Base-by-base conservation (phyloP, 92 coral and sea anemone genomes). In the Umimayanthus kanabou region DNA sequence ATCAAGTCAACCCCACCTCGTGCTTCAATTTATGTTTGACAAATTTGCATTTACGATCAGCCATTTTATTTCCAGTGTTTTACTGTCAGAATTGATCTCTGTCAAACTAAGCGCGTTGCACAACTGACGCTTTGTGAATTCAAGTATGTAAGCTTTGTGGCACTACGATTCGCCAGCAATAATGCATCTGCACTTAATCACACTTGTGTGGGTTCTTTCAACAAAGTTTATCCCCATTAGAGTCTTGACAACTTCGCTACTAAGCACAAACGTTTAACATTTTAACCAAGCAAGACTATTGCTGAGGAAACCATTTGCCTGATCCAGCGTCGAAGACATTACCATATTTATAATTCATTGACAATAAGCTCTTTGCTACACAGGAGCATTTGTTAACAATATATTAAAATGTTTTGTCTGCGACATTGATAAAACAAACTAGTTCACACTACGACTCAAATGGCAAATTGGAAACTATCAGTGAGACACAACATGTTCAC, bases 391-490 rank as follows among this genome's bases (percentile, higher is more conserved):
- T 83, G 87, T 69, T 69, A 70, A 45, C 43, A 70, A 69, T 70
- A 28, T 83, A 45, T 69, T 50, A 30, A 28, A 45, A 28, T 83
- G 87, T 83, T 83, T 69, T 83, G 87, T 83, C 87, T 83, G 77
- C 67, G 79, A 76, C n/a, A 8, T 83, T 67, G 66, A 70, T 70
- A 83, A 83, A 83, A 83, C 87, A 83, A 83, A 83, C 87, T 30
- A 49, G 70, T 83, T 83, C 67, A 83, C 77, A 83, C 78, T 33
- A 45, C 16, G 42, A 11, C 87, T 45, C 87, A 70, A 80, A 83
- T 71, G 64, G 87, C 87, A 83, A 83, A 70, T 83, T 83, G 70
- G 45, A 30, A 83, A 83, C 87, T 83, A 83, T 83, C 87, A 83
- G 66, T 83, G 29, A 20, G 64, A 42, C 64, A 8, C 76, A 70